Conservation (phyloP, 1,140 invertebrate genomes). For the Berghia stephanieae region DNA sequence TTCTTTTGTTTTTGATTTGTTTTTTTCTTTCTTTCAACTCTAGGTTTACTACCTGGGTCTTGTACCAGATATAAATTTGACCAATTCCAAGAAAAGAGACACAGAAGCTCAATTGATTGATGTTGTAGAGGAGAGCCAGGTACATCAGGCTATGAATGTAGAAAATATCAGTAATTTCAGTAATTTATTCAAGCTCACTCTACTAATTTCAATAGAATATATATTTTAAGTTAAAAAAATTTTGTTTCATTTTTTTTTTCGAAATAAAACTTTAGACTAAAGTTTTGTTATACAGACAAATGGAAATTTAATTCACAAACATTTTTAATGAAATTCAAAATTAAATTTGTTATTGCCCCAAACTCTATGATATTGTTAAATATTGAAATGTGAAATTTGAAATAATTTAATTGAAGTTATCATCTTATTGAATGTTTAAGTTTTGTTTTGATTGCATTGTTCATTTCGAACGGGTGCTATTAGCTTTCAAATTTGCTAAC, state of each 20-base stretch:
- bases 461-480: background rate
- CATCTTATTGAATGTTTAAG: background rate
- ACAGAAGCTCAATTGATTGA: slow-evolving; percentile 51
- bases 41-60: slow-evolving; percentile 44
- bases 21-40: background rate
- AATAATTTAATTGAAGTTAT: background rate
- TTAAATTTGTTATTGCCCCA: background rate
- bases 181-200: too few species aligned
- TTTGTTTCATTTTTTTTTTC: slow-evolving; percentile 39
- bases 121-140: slow-evolving; percentile 49
- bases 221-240: slow-evolving; percentile 43
- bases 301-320: slow-evolving; percentile 20
- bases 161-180: too few species aligned
- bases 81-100: slow-evolving; percentile 41
- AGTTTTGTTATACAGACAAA: background rate
- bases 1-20: background rate
- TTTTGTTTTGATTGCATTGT: background rate
- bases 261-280: background rate
- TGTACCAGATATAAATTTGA: slow-evolving; percentile 44
- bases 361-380: background rate
- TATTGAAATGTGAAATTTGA: background rate
- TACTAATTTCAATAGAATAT: too few species aligned
- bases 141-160: too few species aligned
- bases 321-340: slow-evolving; percentile 56
- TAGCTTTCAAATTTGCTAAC: background rate